These are phyloP conservation scores for Drosophila incognita DNA, from an alignment of 2,888 invertebrate genomes.

Conservation along the genomic window DNA sequence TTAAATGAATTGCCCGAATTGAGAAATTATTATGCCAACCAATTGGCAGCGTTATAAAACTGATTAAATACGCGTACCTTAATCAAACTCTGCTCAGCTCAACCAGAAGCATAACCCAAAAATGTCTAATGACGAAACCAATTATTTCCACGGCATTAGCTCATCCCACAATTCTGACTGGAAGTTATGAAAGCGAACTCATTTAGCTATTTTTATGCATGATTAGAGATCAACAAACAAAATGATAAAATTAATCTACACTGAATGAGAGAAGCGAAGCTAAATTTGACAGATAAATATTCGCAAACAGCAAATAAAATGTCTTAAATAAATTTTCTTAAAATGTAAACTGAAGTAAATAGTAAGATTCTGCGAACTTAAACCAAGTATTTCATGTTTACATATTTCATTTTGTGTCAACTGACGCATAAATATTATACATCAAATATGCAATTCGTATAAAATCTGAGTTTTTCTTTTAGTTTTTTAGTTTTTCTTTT, in stretches of 20 bases:
- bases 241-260: not conserved
- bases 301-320: not conserved
- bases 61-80: slow-evolving; percentile 29
- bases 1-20: slow-evolving; percentile 51
- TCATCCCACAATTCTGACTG: not conserved
- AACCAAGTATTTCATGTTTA: not conserved
- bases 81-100: slow-evolving; percentile 18
- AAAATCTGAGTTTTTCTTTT: too few relatives aligned
- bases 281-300: not conserved
- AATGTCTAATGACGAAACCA: not conserved
- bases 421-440: not conserved
- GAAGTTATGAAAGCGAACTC: not conserved
- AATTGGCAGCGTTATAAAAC: slow-evolving; percentile 20
- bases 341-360: not conserved
- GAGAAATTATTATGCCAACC: slow-evolving; percentile 35
- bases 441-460: not conserved
- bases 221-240: not conserved
- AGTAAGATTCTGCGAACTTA: not conserved
- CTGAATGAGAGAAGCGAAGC: not conserved
- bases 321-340: not conserved
- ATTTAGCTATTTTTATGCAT: not conserved
- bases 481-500: too few relatives aligned
- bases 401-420: not conserved
- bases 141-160: slow-evolving; percentile 7
- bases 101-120: slow-evolving; percentile 2